Percentiles rank a stretch among this genome's conserved stretches.
Evolutionary conservation across 1,140 invertebrate species (phyloP).

Genomic region (Procambarus clarkii): DNA sequence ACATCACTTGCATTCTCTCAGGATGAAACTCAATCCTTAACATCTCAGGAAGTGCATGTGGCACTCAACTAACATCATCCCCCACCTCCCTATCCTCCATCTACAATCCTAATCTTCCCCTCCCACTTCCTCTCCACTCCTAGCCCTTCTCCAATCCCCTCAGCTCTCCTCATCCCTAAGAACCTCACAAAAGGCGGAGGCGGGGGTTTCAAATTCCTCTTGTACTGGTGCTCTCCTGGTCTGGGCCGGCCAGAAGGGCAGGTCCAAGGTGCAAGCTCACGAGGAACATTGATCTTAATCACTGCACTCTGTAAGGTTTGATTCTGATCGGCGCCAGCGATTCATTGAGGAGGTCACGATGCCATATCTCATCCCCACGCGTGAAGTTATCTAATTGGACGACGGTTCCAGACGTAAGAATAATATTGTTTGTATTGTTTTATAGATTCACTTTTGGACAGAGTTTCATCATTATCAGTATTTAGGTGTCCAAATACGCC

Average conservation of each 20-base stretch:
- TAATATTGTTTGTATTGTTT: neutral
- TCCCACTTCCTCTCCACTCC: too few relatives aligned
- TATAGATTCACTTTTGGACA: too few relatives aligned
- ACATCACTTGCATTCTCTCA: too few relatives aligned
- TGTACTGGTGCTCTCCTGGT: neutral
- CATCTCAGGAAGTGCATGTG: too few relatives aligned
- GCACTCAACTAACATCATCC: too few relatives aligned
- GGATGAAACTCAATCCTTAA: too few relatives aligned
- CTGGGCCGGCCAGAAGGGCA: neutral
- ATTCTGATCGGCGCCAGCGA: neutral
- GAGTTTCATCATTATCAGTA: too few relatives aligned
- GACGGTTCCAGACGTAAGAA: neutral
- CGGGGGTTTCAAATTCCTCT: neutral
- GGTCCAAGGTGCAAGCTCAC: neutral
- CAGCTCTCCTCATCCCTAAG: neutral
- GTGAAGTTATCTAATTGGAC: constrained; percentile 14
- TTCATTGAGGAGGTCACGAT: neutral
- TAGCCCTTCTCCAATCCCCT: too few relatives aligned
- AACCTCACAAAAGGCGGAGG: neutral
- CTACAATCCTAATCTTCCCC: too few relatives aligned
- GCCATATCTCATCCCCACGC: neutral
- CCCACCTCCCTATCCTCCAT: too few relatives aligned
- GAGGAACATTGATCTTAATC: neutral
- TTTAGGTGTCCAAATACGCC: too few relatives aligned
- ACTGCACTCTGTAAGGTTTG: neutral